These are phyloP conservation scores for Drosophila algonquin DNA, from an alignment of 2,888 invertebrate species.

Conservation along the genomic window DNA sequence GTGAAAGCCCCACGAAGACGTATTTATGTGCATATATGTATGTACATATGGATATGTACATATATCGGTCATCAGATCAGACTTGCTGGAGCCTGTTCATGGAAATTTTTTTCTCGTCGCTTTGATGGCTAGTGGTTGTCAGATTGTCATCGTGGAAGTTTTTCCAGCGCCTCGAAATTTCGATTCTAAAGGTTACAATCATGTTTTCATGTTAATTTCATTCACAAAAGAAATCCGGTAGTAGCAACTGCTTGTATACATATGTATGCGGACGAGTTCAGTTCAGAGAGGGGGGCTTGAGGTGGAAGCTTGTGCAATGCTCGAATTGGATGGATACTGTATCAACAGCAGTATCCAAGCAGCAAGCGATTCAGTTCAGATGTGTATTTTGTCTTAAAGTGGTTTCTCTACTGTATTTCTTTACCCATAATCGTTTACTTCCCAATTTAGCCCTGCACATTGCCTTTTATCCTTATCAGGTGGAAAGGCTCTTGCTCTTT, in stretches of 20 bases:
- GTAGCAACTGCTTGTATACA: conserved; percentile 8
- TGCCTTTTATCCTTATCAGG: not conserved
- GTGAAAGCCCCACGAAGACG: conserved; percentile 25
- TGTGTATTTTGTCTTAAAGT: no score
- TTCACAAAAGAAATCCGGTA: conserved; percentile 29
- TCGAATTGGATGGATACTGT: not conserved
- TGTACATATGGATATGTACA: not conserved
- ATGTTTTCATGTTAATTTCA: conserved; percentile 26
- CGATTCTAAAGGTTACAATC: conserved; percentile 35
- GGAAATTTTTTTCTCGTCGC: conserved; percentile 29
- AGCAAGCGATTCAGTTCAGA: no score
- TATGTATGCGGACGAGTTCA: conserved; percentile 6
- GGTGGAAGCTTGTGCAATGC: not conserved
- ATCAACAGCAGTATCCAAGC: not conserved
- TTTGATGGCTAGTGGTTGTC: not conserved
- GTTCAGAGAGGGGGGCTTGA: no score
- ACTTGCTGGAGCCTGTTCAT: conserved; percentile 6
- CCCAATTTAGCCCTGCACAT: not conserved
- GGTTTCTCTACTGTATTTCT: no score
- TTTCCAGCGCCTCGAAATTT: conserved; percentile 32
- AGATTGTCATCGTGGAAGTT: conserved; percentile 11
- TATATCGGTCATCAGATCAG: not conserved
- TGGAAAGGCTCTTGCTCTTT: not conserved
- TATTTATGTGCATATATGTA: not conserved
- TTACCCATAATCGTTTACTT: not conserved